Evolutionary conservation across 1,140 invertebrate species (phyloP).

Genomic region (Caenorhabditis tropicalis): DNA sequence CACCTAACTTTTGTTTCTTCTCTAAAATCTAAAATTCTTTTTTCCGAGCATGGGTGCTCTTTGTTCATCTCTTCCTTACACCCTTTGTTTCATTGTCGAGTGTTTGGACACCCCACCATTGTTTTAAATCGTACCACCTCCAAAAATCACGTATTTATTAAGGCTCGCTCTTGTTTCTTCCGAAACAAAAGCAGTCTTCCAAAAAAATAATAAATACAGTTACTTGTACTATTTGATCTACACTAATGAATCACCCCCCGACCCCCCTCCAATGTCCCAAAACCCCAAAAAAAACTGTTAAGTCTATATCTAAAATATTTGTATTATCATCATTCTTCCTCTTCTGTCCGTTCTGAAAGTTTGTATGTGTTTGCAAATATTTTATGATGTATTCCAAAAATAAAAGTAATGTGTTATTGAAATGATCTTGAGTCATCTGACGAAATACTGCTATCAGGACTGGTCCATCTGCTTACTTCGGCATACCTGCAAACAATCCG

Average conservation of each 20-base stretch:
- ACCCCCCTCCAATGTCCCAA: neutral
- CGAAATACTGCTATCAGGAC: neutral
- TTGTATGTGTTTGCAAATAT: neutral
- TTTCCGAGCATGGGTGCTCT: neutral
- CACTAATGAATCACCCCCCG: neutral
- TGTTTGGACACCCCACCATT: neutral
- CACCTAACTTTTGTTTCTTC: neutral
- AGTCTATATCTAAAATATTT: neutral
- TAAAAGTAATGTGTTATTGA: slow-evolving; percentile 29
- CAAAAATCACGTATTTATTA: slow-evolving; percentile 11
- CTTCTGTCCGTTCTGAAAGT: neutral
- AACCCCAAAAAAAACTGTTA: slow-evolving; percentile 1
- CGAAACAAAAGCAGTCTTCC: slow-evolving; percentile 5
- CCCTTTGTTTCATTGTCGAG: neutral
- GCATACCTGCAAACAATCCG: neutral
- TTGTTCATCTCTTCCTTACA: neutral
- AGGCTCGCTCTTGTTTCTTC: neutral
- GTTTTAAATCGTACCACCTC: neutral
- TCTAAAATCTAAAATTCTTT: neutral
- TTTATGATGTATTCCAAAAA: neutral
- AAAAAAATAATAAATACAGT: slow-evolving; percentile 20
- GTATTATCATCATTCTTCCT: neutral
- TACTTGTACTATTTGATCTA: slow-evolving; percentile 11
- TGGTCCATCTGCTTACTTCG: neutral
- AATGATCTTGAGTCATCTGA: neutral